These are phyloP conservation scores for Sinocyclocheilus anshuiensis DNA, from an alignment of 2,113 vertebrate species.

Conservation along the genomic window DNA sequence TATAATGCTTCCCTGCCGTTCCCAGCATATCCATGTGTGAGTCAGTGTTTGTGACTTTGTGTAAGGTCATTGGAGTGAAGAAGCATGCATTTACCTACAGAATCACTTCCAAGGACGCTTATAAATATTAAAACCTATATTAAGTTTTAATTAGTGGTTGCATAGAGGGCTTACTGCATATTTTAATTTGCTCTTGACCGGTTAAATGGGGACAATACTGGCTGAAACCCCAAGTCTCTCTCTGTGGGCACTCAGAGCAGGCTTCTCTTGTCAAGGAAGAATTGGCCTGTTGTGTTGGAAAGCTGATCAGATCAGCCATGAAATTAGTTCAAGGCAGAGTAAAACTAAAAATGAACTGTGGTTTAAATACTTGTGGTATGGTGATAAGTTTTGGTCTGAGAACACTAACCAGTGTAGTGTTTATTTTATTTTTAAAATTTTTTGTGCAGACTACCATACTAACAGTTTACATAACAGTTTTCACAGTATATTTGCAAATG, in stretches of 20 bases:
- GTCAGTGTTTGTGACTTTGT: constrained; percentile 29
- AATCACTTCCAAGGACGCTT: constrained; percentile 47
- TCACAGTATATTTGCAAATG: constrained; percentile 11
- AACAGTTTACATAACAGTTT: too few species aligned
- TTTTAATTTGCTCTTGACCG: constrained; percentile 61
- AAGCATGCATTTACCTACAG: constrained; percentile 25
- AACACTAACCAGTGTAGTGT: not conserved
- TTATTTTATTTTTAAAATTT: not conserved
- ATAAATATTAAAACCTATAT: constrained; percentile 59
- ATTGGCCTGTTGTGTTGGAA: constrained; percentile 65
- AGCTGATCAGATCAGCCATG: constrained; percentile 70
- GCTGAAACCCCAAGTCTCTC: constrained; percentile 55
- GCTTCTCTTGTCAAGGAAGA: constrained; percentile 57
- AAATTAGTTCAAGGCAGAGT: constrained; percentile 68
- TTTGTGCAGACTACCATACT: too few species aligned
- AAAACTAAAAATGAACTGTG: constrained; percentile 58
- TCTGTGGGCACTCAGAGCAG: constrained; percentile 48
- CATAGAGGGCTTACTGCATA: constrained; percentile 47
- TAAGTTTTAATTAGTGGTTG: constrained; percentile 55
- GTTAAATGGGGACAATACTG: constrained; percentile 59
- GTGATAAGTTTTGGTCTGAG: constrained; percentile 17
- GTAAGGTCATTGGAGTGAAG: constrained; percentile 27
- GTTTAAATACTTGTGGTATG: constrained; percentile 57
- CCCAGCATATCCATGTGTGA: constrained; percentile 31
- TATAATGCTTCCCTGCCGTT: constrained; percentile 26